phyloP scores from a whole-genome alignment of 2,888 invertebrate species.

The Nysson spinosus region DNA sequence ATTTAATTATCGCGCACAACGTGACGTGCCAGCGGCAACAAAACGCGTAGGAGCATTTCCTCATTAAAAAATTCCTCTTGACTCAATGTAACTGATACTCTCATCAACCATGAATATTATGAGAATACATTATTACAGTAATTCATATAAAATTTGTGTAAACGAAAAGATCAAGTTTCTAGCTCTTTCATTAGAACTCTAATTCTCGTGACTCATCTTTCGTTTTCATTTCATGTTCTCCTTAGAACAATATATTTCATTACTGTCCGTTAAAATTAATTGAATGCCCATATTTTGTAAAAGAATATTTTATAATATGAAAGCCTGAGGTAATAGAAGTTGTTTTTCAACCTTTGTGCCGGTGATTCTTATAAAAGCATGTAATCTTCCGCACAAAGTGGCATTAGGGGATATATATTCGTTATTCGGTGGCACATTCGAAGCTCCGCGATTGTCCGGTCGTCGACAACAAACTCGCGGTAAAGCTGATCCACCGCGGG shows the following conservation, averaged over 20 bases:
- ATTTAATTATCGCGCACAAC: not conserved
- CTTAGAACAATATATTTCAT: too few relatives aligned
- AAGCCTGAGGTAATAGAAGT: not conserved
- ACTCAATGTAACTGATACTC: constrained; percentile 11
- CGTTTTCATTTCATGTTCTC: too few relatives aligned
- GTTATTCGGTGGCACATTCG: constrained; percentile 4
- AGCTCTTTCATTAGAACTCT: too few relatives aligned
- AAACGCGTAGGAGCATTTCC: not conserved
- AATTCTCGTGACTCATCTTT: too few relatives aligned
- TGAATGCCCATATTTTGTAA: too few relatives aligned
- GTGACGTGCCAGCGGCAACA: not conserved
- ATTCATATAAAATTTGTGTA: too few relatives aligned
- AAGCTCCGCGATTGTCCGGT: constrained; percentile 12
- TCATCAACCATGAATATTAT: not conserved
- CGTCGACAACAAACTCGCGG: not conserved
- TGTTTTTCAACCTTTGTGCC: not conserved
- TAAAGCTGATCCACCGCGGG: constrained; percentile 36
- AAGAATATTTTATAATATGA: too few relatives aligned
- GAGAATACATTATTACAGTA: too few relatives aligned
- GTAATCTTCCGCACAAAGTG: not conserved
- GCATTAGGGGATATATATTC: not conserved
- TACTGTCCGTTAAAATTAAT: too few relatives aligned
- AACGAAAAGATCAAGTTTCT: too few relatives aligned
- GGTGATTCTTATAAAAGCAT: not conserved
- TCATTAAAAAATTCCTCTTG: constrained; percentile 15